Conservation (phyloP, 2,797 vertebrate species). For the Manis pentadactyla region DNA sequence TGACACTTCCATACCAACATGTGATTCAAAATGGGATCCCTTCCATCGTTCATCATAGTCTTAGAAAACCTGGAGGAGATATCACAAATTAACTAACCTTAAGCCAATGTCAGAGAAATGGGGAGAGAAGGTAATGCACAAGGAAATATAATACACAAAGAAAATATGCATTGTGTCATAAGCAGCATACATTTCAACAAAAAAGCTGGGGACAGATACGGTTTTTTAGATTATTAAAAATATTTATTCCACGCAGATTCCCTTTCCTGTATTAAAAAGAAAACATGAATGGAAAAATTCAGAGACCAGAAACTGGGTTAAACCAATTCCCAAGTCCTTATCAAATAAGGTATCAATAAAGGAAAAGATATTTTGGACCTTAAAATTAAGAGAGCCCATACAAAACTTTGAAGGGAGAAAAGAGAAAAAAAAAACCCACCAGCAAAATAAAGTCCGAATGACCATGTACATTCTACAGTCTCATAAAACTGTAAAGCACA, state of each 20-base stretch:
- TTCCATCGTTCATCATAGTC: not conserved
- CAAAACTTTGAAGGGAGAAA: not conserved
- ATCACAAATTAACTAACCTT: conserved; percentile 11
- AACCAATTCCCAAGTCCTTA: conserved; percentile 64
- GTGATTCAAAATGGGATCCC: not conserved
- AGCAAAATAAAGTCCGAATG: not conserved
- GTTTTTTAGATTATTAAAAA: conserved; percentile 41
- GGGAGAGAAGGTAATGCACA: not conserved
- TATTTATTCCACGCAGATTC: conserved; percentile 78
- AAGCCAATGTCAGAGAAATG: not conserved
- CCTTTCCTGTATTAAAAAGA: conserved; percentile 67
- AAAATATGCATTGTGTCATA: too few relatives aligned
- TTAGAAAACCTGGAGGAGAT: not conserved
- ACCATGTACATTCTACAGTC: conserved; percentile 64
- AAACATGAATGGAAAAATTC: conserved; percentile 50
- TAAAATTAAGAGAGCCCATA: conserved; percentile 54
- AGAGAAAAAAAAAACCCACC: not conserved
- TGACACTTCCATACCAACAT: not conserved
- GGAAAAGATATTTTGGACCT: conserved; percentile 64
- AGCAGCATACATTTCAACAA: too few relatives aligned
- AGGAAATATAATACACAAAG: not conserved
- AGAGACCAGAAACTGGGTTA: conserved; percentile 63
- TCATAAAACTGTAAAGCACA: conserved; percentile 71
- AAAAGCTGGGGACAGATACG: not conserved
- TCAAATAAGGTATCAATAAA: conserved; percentile 58